Evolutionary conservation across 2,888 invertebrate genomes (phyloP), one percentile per base, ranked within the genome.

Genomic region (Hyalella azteca): DNA sequence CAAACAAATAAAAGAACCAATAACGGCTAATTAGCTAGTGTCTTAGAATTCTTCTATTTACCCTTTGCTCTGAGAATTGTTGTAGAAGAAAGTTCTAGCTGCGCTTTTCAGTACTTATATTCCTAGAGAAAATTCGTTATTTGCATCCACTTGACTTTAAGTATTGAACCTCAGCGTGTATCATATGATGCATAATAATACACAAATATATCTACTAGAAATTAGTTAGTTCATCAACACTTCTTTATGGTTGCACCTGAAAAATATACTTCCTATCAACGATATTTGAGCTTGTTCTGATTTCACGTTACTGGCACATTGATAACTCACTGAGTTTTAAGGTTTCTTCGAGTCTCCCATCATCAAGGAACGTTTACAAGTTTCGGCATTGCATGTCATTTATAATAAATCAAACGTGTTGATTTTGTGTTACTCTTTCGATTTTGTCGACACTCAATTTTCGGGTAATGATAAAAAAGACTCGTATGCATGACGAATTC

Each of bases 1-100:
- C 36, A 36, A 66, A 66, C 66, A 66, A 66, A 66, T 66, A 66
- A 66, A 66, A 66, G 66, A 66, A 66, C 66, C 66, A 66, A 66
- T 66, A 66, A 66, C 29, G 66, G 66, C 66, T 66, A 66, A 36
- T 36, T 66, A 66, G 66, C 36, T 66, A 66, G 66, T 66, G 66
- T 66, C 66, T 66, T 66, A 66, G 66, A 66, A 36, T 66, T 66
- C 66, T 66, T 29, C 66, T 66, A 66, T 66, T 66, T 66, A 66
- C 66, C 66, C 66, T 66, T 22, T 66, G 36, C 36, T 66, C 66
- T 11, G 29, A 66, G 66, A 66, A 32, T 66, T 66, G 66, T 66
- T 66, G 66, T 66, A 66, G 66, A 66, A 66, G 66, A 29, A 66
- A 66, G 66, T 36, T 66, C 3, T 66, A 66, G 66, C 22, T 11